phyloP scores from a whole-genome alignment of 2,113 vertebrate genomes.

The Arvicanthis niloticus region DNA sequence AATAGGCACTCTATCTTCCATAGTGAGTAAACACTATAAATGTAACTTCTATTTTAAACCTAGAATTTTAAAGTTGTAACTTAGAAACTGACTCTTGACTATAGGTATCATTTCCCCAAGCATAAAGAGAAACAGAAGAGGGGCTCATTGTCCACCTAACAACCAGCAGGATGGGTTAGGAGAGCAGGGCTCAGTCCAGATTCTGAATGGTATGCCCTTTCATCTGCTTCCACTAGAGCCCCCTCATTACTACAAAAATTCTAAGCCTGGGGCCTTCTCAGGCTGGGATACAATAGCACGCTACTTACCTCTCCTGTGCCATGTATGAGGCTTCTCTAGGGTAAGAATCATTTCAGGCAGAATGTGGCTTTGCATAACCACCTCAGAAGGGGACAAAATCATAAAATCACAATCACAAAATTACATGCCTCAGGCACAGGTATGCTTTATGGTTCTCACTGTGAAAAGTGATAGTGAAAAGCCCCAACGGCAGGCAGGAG shows the following conservation, averaged over 20 bases:
- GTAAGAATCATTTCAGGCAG: conserved; percentile 15
- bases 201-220: not conserved
- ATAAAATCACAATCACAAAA: not conserved
- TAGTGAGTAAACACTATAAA: conserved; percentile 71
- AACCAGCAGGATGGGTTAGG: not conserved
- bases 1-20: conserved; percentile 69
- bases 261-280: not conserved
- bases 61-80: conserved; percentile 53
- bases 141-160: not conserved
- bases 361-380: not conserved
- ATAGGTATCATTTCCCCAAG: conserved; percentile 52
- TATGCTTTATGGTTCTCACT: not conserved
- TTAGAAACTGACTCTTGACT: conserved; percentile 40
- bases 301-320: not conserved
- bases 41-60: conserved; percentile 73
- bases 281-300: not conserved
- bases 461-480: not conserved
- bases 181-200: not conserved
- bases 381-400: not conserved
- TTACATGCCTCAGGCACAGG: not conserved
- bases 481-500: not conserved
- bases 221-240: not conserved
- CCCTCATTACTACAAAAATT: not conserved
- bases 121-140: not conserved
- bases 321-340: not conserved